Conservation (phyloP, 2,113 vertebrate species). For the Suncus etruscus region DNA sequence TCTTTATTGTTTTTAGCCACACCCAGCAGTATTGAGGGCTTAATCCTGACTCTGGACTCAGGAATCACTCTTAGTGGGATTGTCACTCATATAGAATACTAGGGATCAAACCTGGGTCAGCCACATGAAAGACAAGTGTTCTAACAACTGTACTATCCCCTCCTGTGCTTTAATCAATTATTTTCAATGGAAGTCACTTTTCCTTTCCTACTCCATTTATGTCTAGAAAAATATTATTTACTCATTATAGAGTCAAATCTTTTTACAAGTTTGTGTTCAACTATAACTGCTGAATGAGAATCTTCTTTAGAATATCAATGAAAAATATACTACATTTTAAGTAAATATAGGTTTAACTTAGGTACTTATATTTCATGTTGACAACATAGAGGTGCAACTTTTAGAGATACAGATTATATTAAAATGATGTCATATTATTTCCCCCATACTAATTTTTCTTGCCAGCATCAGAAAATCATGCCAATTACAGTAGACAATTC, state of each 20-base stretch:
- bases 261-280: background rate
- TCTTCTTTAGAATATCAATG: background rate
- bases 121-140: too few species aligned
- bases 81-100: too few species aligned
- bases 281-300: slow-evolving; percentile 14
- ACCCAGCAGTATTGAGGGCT: too few species aligned
- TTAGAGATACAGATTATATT: background rate
- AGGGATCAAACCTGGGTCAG: too few species aligned
- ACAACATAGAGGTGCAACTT: background rate
- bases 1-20: too few species aligned
- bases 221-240: background rate
- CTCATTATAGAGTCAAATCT: slow-evolving; percentile 1
- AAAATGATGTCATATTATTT: slow-evolving; percentile 23
- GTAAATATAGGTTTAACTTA: background rate
- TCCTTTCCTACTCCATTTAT: background rate
- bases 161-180: background rate
- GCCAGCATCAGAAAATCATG: background rate
- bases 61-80: too few species aligned
- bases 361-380: slow-evolving; percentile 11
- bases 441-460: background rate
- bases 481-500: background rate
- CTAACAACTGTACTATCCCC: too few species aligned
- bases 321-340: background rate
- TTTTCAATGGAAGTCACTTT: background rate
- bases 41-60: too few species aligned